A percentile compares a stretch with the other conserved stretches of the same genome.
These are phyloP conservation scores for Percina caprodes DNA, from an alignment of 2,113 vertebrate genomes.

Conservation along the genomic window DNA sequence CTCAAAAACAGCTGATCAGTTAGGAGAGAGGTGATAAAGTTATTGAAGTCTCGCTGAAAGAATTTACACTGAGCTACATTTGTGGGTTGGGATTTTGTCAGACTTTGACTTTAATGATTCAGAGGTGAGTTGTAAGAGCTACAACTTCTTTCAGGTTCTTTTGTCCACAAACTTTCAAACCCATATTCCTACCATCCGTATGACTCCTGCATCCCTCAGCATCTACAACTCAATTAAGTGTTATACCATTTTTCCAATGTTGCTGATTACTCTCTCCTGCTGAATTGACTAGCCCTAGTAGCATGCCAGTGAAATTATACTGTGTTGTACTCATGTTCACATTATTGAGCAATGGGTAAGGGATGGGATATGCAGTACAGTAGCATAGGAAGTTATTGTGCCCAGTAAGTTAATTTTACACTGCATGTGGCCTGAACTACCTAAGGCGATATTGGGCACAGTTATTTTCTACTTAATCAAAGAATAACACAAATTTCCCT, in stretches of 20 bases:
- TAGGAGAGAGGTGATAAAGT: too few species aligned
- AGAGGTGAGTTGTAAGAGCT: constrained; percentile 58
- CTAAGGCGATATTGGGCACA: constrained; percentile 2
- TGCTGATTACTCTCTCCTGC: constrained; percentile 46
- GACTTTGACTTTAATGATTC: constrained; percentile 74
- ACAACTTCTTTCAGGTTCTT: constrained; percentile 11
- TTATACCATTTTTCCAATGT: constrained; percentile 48
- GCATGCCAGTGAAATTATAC: constrained; percentile 59
- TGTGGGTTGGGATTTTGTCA: constrained; percentile 59
- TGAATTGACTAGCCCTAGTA: constrained; percentile 59
- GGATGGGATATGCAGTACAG: constrained; percentile 20
- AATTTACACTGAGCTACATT: constrained; percentile 5
- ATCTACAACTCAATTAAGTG: constrained; percentile 33
- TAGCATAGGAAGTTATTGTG: constrained; percentile 13
- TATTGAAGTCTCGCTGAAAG: too few species aligned
- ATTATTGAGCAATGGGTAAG: constrained; percentile 29
- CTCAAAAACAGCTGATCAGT: too few species aligned
- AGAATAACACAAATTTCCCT: constrained; percentile 9
- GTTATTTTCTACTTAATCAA: constrained; percentile 22
- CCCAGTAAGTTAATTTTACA: constrained; percentile 8
- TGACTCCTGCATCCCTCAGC: constrained; percentile 14
- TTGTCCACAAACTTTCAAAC: constrained; percentile 36
- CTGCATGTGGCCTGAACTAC: not conserved
- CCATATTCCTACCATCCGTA: constrained; percentile 33
- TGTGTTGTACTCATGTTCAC: constrained; percentile 52